Conservation (phyloP, 2,888 invertebrate species). For the Archips xylosteana region DNA sequence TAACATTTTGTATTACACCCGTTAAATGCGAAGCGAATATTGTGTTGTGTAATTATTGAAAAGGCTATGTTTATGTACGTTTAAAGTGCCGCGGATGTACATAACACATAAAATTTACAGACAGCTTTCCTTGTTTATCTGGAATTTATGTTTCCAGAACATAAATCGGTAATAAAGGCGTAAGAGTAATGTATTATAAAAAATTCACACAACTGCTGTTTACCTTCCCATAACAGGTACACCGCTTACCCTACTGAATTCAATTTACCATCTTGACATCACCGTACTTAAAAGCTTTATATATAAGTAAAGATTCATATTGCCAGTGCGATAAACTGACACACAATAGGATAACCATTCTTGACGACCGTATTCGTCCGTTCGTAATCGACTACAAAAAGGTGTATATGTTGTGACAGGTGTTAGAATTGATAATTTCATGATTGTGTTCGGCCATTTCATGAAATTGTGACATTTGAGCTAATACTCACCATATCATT, state of each 20-base stretch:
- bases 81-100: not conserved
- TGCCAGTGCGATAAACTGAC: slow-evolving; percentile 40
- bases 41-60: not conserved
- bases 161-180: no score
- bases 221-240: not conserved
- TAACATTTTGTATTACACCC: not conserved
- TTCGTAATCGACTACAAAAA: no score
- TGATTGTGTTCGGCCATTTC: no score
- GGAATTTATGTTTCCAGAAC: no score
- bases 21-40: not conserved
- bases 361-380: not conserved
- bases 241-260: slow-evolving; percentile 38
- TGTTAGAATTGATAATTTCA: no score
- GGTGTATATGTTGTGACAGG: no score
- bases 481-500: no score
- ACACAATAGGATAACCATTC: slow-evolving; percentile 4
- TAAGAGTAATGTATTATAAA: no score
- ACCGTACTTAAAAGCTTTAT: slow-evolving; percentile 37
- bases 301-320: slow-evolving; percentile 27
- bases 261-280: slow-evolving; percentile 36
- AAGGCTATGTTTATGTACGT: not conserved
- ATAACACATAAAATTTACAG: not conserved
- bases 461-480: no score
- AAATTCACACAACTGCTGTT: not conserved
- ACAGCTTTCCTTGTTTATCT: no score